Evolutionary conservation across 1,140 invertebrate species (phyloP).

Genomic region (Leptonema lineaticorne): DNA sequence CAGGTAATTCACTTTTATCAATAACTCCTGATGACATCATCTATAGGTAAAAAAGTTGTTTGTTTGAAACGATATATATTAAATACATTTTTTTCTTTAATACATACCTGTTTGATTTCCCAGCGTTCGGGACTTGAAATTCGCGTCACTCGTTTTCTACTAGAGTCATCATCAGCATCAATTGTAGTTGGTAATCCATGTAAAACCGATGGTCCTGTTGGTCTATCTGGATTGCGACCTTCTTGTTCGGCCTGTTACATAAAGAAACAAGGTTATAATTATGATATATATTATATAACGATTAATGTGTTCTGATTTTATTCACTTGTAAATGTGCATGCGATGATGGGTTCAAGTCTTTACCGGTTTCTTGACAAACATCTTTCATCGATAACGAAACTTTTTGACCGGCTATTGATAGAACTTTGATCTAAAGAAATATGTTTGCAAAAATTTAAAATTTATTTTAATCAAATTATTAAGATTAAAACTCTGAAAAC

Average conservation of each 20-base stretch:
- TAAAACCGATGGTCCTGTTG: slow-evolving; percentile 64
- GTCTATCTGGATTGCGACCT: slow-evolving; percentile 85
- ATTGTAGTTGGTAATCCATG: slow-evolving; percentile 66
- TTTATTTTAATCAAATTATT: neutral
- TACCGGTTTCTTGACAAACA: slow-evolving; percentile 92
- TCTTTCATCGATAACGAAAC: slow-evolving; percentile 98
- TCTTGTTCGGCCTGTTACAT: slow-evolving; percentile 63
- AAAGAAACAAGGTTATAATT: slow-evolving; percentile 1
- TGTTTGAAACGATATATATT: no score
- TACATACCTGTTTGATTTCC: slow-evolving; percentile 74
- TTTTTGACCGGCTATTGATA: slow-evolving; percentile 89
- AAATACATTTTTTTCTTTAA: neutral
- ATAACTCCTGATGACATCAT: slow-evolving; percentile 85
- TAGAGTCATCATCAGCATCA: slow-evolving; percentile 76
- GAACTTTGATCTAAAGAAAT: slow-evolving; percentile 71
- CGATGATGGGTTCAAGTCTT: slow-evolving; percentile 88
- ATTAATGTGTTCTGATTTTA: neutral
- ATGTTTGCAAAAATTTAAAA: slow-evolving; percentile 14
- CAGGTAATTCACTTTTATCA: slow-evolving; percentile 85
- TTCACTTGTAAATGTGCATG: slow-evolving; percentile 58
- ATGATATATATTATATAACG: neutral
- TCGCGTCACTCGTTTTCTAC: slow-evolving; percentile 79
- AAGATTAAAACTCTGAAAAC: slow-evolving; percentile 35
- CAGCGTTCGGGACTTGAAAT: slow-evolving; percentile 95
- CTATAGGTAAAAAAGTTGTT: no score